Evolutionary conservation across 2,888 invertebrate genomes (phyloP).

Genomic region (Mesorhabditis belari): DNA sequence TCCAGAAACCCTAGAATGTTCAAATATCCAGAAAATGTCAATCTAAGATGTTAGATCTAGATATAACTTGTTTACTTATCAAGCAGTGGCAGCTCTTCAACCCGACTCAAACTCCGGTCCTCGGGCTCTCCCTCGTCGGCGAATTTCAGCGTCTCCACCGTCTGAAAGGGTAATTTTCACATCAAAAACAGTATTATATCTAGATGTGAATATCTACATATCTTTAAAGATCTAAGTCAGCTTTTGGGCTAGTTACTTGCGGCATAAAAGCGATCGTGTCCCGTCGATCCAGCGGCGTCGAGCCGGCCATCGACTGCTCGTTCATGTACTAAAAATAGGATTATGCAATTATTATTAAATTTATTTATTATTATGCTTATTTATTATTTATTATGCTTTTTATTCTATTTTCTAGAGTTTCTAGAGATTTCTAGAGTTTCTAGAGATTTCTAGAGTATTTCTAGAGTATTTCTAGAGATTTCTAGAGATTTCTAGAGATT

Average conservation of each 20-base stretch:
- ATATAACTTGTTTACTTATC: slow-evolving; percentile 6
- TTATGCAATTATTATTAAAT: too few species aligned
- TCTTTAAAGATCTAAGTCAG: slow-evolving; percentile 1
- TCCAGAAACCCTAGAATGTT: too few species aligned
- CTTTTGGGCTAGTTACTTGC: slow-evolving; percentile 2
- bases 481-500: too few species aligned
- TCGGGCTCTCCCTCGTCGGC: slow-evolving; percentile 43
- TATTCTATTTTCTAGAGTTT: background rate
- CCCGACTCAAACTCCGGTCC: slow-evolving; percentile 24
- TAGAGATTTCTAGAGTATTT: background rate
- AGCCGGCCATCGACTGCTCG: slow-evolving; percentile 18
- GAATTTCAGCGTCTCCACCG: slow-evolving; percentile 29
- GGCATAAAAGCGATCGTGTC: slow-evolving; percentile 52
- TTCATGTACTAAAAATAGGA: slow-evolving; percentile 44
- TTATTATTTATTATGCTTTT: background rate
- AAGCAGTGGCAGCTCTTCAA: slow-evolving; percentile 21
- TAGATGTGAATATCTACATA: background rate
- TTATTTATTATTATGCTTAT: too few species aligned
- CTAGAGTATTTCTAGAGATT: background rate
- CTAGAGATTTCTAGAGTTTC: background rate
- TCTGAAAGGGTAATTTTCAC: slow-evolving; percentile 5
- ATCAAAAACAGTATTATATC: background rate
- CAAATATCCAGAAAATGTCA: too few species aligned
- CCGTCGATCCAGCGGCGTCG: slow-evolving; percentile 30
- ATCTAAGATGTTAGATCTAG: background rate